Conservation (phyloP, 2,888 invertebrate species). For the Macrosiphum euphorbiae region DNA sequence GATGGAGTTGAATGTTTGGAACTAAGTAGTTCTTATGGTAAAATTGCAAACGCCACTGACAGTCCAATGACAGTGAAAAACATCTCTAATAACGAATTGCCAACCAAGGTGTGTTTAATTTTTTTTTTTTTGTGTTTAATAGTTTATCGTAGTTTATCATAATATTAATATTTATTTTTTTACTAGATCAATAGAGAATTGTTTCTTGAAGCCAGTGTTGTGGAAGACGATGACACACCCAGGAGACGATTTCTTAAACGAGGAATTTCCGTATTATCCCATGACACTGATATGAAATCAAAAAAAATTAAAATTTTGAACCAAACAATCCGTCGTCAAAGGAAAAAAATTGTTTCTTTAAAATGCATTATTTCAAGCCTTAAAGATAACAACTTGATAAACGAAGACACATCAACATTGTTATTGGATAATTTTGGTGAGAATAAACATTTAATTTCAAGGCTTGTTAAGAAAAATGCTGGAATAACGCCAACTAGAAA, state of each 20-base stretch:
- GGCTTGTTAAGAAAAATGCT: neutral
- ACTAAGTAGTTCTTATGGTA: too few species aligned
- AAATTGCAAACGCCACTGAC: too few species aligned
- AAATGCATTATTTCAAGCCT: neutral
- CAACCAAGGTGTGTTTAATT: too few species aligned
- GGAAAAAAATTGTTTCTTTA: constrained; percentile 11
- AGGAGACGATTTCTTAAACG: neutral
- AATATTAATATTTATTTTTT: neutral
- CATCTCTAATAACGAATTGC: too few species aligned
- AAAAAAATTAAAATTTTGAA: constrained; percentile 7
- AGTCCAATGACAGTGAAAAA: too few species aligned
- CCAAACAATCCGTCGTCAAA: neutral
- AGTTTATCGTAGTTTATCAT: neutral
- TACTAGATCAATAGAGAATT: neutral
- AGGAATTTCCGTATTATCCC: neutral
- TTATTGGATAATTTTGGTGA: neutral
- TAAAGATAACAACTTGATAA: neutral
- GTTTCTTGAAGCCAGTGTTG: neutral
- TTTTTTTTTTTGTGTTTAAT: neutral
- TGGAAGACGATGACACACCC: neutral
- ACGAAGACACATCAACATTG: neutral
- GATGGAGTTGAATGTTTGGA: too few species aligned
- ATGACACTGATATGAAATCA: neutral
- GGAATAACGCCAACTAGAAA: neutral
- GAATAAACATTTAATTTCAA: constrained; percentile 13